These are phyloP conservation scores for Sericinus montela DNA, from an alignment of 2,888 invertebrate species.

Conservation along the genomic window DNA sequence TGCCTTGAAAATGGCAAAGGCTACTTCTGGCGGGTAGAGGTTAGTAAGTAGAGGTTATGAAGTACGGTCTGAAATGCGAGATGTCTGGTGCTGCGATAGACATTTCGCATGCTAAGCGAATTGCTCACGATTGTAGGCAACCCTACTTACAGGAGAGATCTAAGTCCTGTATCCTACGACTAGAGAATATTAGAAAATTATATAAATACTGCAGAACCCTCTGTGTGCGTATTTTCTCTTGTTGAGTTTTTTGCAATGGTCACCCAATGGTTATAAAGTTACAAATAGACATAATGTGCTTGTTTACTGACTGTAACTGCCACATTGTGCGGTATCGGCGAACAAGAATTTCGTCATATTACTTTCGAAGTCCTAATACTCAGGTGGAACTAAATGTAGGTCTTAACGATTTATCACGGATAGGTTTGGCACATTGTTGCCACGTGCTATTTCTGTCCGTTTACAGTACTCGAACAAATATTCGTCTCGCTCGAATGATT, in stretches of 20 bases:
- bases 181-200: too few relatives aligned
- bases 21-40: too few relatives aligned
- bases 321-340: conserved; percentile 10
- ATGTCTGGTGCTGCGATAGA: too few relatives aligned
- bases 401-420: conserved; percentile 14
- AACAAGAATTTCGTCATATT: conserved; percentile 16
- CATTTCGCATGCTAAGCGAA: too few relatives aligned
- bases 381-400: conserved; percentile 13
- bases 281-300: background rate
- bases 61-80: too few relatives aligned
- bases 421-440: conserved; percentile 1
- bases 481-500: background rate
- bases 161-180: too few relatives aligned
- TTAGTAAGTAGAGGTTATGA: too few relatives aligned
- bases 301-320: background rate
- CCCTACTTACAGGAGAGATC: too few relatives aligned
- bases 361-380: conserved; percentile 12
- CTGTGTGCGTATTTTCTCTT: too few relatives aligned
- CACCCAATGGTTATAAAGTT: background rate
- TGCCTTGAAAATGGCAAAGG: too few relatives aligned
- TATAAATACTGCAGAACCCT: too few relatives aligned
- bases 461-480: background rate
- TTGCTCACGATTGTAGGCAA: too few relatives aligned
- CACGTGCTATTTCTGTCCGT: background rate
- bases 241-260: conserved; percentile 8